Base-by-base conservation (phyloP, 2,797 vertebrate species). In the Selene dorsalis region DNA sequence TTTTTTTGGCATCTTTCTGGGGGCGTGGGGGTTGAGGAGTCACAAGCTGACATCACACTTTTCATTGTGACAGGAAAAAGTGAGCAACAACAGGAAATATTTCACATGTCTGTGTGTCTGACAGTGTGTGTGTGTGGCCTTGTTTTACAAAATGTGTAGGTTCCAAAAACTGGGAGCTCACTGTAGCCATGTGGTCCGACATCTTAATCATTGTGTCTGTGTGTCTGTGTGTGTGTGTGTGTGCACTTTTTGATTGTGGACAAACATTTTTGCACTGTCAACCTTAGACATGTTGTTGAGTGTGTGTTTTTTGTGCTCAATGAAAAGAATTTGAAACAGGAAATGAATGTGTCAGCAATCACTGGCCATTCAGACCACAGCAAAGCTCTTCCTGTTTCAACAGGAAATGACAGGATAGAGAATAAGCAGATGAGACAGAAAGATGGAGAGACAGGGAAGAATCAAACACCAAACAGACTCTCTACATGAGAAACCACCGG, bases 11-110 rank as follows among this genome's bases (percentile, higher is more conserved):
- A 1, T 79, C 59, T 68, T 26, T 57, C 30, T 57, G 4, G 12
- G 12, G 12, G 18, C 55, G 64, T 41, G n/a, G 39, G 17, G n/a
- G 28, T 7, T 7, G 24, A 38, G n/a, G 26, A 84, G 65, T 80
- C 79, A 83, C 75, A 74, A 69, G 80, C 59, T 91, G 77, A 91
- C 77, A 85, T 88, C 74, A 84, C 74, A 35, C 48, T 66, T 66
- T 77, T 77, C 69, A 88, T 78, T 4, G 57, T 87, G 84, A 91
- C 91, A 94, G 93, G 93, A 94, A 94, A 86, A 86, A 79, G 68
- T 83, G 80, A 90, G 82, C 80, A 79, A 89, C 88, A 93, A 91
- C 93, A 94, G 93, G 93, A 94, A 95, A 91, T 89, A 72, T 80
- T 87, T 91, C 83, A 84, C 82, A 83, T 86, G 82, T 56, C 24